Base-by-base conservation (phyloP, 1,140 invertebrate genomes). In the Gryon sp. region DNA sequence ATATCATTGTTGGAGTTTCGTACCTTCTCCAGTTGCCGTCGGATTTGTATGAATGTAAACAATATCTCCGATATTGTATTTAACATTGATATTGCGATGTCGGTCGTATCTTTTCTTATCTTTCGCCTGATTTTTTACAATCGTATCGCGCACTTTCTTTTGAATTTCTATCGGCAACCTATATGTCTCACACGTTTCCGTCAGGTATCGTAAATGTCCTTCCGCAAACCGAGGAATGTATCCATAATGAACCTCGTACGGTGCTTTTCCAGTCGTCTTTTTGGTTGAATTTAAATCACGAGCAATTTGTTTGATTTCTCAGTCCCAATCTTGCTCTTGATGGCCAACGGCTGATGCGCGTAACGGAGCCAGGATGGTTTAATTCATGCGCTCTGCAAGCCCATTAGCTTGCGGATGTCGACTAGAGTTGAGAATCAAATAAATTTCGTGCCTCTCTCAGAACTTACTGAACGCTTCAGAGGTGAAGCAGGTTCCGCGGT, bases 391-490 rank as follows among this genome's bases (percentile, higher is more conserved):
- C 20, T 79, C 60, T 5, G 66, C 60, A 45, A 59, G 59, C 0
- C 59, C 60, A 41, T 84, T 83, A n/a, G 75, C 79, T 30, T 79
- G 52, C 0, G 82, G 81, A 9, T 72, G 76, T n/a, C 62, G 45
- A 15, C 80, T 75, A 1, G 81, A 82, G 34, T 76, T 83, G 11
- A 63, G 16, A 0, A 74, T 60, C 14, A 81, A 76, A n/a, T 69
- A 69, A 6, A 86, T 83, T 1, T 57, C 52, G 6, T 78, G 38
- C 8, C 62, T 5, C 1, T 60, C 16, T 14, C 74, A 73, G 43
- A 78, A 74, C 7, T 74, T 40, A 26, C 4, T 30, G 11, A 70
- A 77, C 9, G 36, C 20, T 22, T 40, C 15, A 1, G 65, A 57
- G 0, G 38, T 63, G 15, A 59, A 69, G 1, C 34, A 24, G 0